These are phyloP conservation scores for Coremacera marginata DNA, from an alignment of 2,888 invertebrate species.

Conservation along the genomic window DNA sequence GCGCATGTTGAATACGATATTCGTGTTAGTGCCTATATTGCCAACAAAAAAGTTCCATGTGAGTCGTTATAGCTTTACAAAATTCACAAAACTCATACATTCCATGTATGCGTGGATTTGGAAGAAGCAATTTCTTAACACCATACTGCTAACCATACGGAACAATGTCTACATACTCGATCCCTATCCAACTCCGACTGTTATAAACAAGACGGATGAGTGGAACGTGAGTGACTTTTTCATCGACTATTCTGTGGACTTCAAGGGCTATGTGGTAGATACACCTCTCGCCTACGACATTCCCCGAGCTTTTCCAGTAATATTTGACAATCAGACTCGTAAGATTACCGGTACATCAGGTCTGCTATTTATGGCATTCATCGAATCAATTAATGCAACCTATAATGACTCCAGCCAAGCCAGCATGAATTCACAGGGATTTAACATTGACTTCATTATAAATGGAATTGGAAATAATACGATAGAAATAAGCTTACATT, in stretches of 20 bases:
- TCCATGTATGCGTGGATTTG: slow-evolving; percentile 54
- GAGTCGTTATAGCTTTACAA: slow-evolving; percentile 35
- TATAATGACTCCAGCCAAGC: slow-evolving; percentile 49
- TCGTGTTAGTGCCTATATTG: slow-evolving; percentile 53
- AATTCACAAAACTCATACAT: slow-evolving; percentile 43
- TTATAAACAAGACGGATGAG: slow-evolving; percentile 52
- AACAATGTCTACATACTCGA: slow-evolving; percentile 52
- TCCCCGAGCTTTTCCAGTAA: slow-evolving; percentile 56
- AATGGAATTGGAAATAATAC: slow-evolving; percentile 43
- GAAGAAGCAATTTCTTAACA: slow-evolving; percentile 56
- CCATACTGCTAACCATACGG: slow-evolving; percentile 53
- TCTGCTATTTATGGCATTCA: slow-evolving; percentile 54
- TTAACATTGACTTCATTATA: not conserved
- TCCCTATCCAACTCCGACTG: slow-evolving; percentile 53
- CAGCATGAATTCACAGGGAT: not conserved
- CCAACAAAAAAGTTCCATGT: slow-evolving; percentile 35
- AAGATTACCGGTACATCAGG: slow-evolving; percentile 55
- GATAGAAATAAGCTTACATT: slow-evolving; percentile 59
- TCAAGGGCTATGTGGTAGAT: slow-evolving; percentile 55
- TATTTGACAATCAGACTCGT: not conserved
- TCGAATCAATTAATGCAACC: slow-evolving; percentile 57
- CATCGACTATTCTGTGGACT: slow-evolving; percentile 41
- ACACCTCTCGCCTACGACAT: slow-evolving; percentile 56
- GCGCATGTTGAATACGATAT: slow-evolving; percentile 57
- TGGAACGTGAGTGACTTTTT: slow-evolving; percentile 55